These are phyloP conservation scores for Drosophila birchii DNA, from an alignment of 2,888 invertebrate species.

Conservation along the genomic window DNA sequence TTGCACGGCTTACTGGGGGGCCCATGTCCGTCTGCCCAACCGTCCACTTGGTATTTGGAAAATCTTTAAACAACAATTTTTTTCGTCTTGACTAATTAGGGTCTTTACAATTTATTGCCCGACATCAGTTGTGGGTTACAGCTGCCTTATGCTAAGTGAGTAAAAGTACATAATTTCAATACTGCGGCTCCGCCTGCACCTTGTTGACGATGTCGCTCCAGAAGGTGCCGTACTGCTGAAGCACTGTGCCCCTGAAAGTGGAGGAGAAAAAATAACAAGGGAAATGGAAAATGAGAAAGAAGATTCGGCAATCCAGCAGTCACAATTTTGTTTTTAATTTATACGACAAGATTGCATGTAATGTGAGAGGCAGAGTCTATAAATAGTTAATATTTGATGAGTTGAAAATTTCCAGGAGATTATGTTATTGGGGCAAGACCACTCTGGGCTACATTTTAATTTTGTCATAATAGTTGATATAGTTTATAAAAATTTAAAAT, in stretches of 20 bases:
- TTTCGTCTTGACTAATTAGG: constrained; percentile 52
- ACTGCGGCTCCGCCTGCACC: constrained; percentile 72
- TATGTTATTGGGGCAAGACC: not conserved
- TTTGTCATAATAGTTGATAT: not conserved
- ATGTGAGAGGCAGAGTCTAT: constrained; percentile 22
- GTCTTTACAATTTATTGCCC: constrained; percentile 62
- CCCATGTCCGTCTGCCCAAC: constrained; percentile 24
- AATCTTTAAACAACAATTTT: constrained; percentile 41
- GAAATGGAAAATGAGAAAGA: constrained; percentile 3
- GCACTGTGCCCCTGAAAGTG: constrained; percentile 89
- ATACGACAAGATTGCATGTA: constrained; percentile 34
- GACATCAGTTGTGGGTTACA: constrained; percentile 28
- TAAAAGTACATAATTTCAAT: constrained; percentile 34
- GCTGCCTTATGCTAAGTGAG: constrained; percentile 31
- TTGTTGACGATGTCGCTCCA: constrained; percentile 90
- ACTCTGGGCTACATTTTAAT: constrained; percentile 31
- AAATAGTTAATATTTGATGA: constrained; percentile 57
- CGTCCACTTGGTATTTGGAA: constrained; percentile 37
- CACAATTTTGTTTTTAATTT: constrained; percentile 38
- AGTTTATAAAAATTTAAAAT: not conserved
- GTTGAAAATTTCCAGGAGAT: constrained; percentile 36
- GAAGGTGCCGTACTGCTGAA: constrained; percentile 91
- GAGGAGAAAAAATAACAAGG: not conserved
- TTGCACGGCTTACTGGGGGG: constrained; percentile 44
- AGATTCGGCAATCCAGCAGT: constrained; percentile 15